These are phyloP conservation scores for Drosophila ustulata DNA, from an alignment of 2,888 invertebrate species.

Conservation along the genomic window DNA sequence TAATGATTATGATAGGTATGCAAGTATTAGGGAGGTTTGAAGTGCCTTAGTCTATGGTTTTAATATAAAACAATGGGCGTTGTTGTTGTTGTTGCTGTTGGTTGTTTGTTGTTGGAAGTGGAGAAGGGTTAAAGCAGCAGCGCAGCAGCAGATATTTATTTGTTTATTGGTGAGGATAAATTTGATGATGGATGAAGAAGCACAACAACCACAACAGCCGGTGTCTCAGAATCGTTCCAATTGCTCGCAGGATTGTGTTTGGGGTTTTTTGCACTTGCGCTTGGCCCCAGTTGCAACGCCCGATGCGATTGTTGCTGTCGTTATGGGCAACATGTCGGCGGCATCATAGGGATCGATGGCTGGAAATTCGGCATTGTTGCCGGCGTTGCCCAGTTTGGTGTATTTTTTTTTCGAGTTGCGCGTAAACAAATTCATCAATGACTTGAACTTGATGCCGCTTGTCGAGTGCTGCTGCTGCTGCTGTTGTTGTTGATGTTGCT, in stretches of 20 bases:
- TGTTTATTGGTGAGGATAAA: background rate
- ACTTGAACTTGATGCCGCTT: conserved; percentile 46
- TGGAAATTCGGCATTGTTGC: conserved; percentile 62
- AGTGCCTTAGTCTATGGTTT: conserved; percentile 65
- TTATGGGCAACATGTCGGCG: conserved; percentile 9
- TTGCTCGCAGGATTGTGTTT: conserved; percentile 82
- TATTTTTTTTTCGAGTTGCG: conserved; percentile 82
- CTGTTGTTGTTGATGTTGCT: conserved; percentile 48
- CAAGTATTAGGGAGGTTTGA: conserved; percentile 34
- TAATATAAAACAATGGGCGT: conserved; percentile 76
- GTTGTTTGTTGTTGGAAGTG: conserved; percentile 2
- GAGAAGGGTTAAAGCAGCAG: conserved; percentile 12
- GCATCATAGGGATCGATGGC: conserved; percentile 68
- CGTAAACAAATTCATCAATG: conserved; percentile 66
- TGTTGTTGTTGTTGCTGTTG: conserved; percentile 19
- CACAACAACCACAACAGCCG: conserved; percentile 19
- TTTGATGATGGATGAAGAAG: background rate
- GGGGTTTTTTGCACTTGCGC: conserved; percentile 70
- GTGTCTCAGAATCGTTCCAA: conserved; percentile 69
- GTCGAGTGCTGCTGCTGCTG: conserved; percentile 58
- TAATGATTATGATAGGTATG: conserved; percentile 28
- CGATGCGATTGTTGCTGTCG: background rate
- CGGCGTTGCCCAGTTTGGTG: conserved; percentile 62
- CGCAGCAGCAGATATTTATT: conserved; percentile 10
- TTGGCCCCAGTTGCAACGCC: conserved; percentile 38